Percentiles rank a stretch among this genome's conserved stretches.
Evolutionary conservation across 2,113 vertebrate genomes (phyloP).

Genomic region (Cygnus buccinator): DNA sequence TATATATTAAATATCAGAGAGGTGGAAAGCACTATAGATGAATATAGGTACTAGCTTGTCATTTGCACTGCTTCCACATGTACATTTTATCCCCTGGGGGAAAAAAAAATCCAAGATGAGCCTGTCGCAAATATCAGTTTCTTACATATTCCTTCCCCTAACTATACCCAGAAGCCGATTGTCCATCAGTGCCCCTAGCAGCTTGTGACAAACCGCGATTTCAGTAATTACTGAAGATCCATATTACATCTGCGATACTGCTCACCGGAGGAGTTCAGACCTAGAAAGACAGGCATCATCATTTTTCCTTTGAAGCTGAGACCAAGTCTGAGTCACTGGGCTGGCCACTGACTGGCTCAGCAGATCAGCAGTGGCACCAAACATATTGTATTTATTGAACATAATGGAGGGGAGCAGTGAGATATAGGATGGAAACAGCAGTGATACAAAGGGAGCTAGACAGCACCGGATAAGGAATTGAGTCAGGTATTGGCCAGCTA

Average conservation of each 20-base stretch:
- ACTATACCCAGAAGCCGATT: background rate
- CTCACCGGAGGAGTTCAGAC: slow-evolving; percentile 26
- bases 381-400: slow-evolving; percentile 43
- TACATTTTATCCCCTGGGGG: background rate
- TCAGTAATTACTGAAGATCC: slow-evolving; percentile 46
- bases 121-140: background rate
- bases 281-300: slow-evolving; percentile 33
- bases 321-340: slow-evolving; percentile 30
- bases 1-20: background rate
- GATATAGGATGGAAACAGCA: background rate
- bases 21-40: background rate
- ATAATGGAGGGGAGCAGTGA: background rate
- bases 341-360: background rate
- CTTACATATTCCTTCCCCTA: slow-evolving; percentile 15
- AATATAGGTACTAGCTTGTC: background rate
- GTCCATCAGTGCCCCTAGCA: slow-evolving; percentile 37
- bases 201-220: slow-evolving; percentile 52
- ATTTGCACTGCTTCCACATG: background rate
- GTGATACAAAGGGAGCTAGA: background rate
- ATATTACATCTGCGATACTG: slow-evolving; percentile 30
- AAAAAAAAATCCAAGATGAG: background rate
- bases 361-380: slow-evolving; percentile 39
- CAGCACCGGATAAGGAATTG: background rate
- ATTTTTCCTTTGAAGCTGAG: slow-evolving; percentile 41
- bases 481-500: slow-evolving; percentile 57